phyloP scores from a whole-genome alignment of 2,113 vertebrate genomes.

The Oceanodroma tethys region DNA sequence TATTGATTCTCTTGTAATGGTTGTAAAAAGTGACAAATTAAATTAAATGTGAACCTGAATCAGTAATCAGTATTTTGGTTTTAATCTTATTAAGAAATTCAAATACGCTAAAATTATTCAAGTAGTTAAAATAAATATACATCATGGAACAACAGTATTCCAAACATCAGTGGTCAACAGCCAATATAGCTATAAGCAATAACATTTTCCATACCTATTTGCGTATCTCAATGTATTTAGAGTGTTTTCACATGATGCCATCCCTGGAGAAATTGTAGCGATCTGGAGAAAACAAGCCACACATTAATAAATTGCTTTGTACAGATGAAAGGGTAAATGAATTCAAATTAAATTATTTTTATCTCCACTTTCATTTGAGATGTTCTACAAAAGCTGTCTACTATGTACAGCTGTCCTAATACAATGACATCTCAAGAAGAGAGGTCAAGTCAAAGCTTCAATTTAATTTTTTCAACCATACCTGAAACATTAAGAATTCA shows the following conservation, averaged over 20 bases:
- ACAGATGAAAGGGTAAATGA: background rate
- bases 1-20: background rate
- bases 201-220: conserved; percentile 84
- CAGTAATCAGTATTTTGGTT: background rate
- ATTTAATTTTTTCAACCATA: background rate
- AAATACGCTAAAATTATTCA: background rate
- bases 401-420: background rate
- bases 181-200: background rate
- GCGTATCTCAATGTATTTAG: conserved; percentile 97
- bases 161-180: background rate
- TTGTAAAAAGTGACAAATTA: background rate
- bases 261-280: conserved; percentile 96
- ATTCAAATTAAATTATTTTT: background rate
- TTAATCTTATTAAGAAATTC: background rate
- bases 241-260: conserved; percentile 98
- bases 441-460: background rate
- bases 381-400: background rate
- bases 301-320: background rate
- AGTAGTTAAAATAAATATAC: background rate
- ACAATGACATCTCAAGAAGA: background rate
- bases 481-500: background rate
- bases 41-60: background rate
- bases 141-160: background rate
- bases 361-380: background rate
- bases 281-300: conserved; percentile 76